A percentile compares a stretch with the other conserved stretches of the same genome.
phyloP scores from a whole-genome alignment of 2,113 vertebrate species.

The Morone chrysops region DNA sequence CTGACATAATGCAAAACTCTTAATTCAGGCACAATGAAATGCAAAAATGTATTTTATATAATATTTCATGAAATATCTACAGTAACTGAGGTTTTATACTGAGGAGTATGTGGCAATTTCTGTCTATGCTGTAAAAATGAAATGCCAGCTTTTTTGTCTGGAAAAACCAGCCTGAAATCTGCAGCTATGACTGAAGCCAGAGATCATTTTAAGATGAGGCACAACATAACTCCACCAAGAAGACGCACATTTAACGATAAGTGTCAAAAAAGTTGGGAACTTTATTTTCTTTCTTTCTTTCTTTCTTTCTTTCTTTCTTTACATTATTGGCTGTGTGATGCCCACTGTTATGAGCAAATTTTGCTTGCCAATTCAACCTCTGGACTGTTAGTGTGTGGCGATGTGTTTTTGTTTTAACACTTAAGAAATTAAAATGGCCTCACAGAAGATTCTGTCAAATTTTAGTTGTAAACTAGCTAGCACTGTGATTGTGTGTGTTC shows the following conservation, averaged over 20 bases:
- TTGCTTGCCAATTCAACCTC: neutral
- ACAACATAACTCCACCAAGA: neutral
- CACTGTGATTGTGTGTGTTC: neutral
- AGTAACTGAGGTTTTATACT: neutral
- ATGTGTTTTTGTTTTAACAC: no score
- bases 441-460: no score
- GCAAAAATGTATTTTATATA: neutral
- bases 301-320: neutral
- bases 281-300: neutral
- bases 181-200: neutral
- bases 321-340: neutral
- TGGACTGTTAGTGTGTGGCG: neutral
- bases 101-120: no score
- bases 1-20: conserved; percentile 41
- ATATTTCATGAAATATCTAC: neutral
- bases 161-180: neutral
- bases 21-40: conserved; percentile 17
- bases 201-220: neutral
- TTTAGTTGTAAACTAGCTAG: neutral
- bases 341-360: neutral
- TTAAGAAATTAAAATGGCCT: no score
- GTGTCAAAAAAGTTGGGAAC: neutral
- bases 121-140: neutral
- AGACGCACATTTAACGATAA: no score
- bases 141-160: neutral